These are phyloP conservation scores for Crematogaster levior DNA, from an alignment of 2,888 invertebrate species.

Conservation along the genomic window DNA sequence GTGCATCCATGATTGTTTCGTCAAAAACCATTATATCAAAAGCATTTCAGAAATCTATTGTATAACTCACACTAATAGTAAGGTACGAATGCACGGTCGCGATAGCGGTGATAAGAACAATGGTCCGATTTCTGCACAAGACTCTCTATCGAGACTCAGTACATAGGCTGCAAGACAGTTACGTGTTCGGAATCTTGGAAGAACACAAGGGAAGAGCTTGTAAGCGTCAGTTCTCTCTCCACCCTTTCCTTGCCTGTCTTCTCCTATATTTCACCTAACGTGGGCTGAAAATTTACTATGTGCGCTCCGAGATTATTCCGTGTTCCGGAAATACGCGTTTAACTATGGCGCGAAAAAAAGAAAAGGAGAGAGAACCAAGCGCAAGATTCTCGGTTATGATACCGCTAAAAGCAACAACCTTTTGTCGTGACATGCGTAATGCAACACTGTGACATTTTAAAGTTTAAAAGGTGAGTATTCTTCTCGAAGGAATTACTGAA, in stretches of 20 bases:
- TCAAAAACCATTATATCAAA: conserved; percentile 40
- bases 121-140: conserved; percentile 55
- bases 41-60: conserved; percentile 52
- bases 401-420: conserved; percentile 19
- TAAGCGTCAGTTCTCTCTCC: conserved; percentile 50
- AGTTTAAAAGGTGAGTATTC: conserved; percentile 21
- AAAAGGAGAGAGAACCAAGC: neutral
- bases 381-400: conserved; percentile 29
- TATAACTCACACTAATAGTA: conserved; percentile 61
- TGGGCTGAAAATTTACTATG: conserved; percentile 48
- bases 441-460: conserved; percentile 18
- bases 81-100: conserved; percentile 22
- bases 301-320: conserved; percentile 43
- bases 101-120: conserved; percentile 64
- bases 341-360: conserved; percentile 12
- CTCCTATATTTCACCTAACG: conserved; percentile 50
- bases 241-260: conserved; percentile 54
- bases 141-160: conserved; percentile 17
- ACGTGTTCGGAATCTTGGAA: conserved; percentile 51
- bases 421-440: conserved; percentile 10
- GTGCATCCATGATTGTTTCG: conserved; percentile 46
- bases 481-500: neutral
- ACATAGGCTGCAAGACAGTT: conserved; percentile 46
- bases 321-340: conserved; percentile 49
- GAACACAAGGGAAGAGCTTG: conserved; percentile 45